Conservation (phyloP, 2,113 vertebrate species). For the Mirza zaza region DNA sequence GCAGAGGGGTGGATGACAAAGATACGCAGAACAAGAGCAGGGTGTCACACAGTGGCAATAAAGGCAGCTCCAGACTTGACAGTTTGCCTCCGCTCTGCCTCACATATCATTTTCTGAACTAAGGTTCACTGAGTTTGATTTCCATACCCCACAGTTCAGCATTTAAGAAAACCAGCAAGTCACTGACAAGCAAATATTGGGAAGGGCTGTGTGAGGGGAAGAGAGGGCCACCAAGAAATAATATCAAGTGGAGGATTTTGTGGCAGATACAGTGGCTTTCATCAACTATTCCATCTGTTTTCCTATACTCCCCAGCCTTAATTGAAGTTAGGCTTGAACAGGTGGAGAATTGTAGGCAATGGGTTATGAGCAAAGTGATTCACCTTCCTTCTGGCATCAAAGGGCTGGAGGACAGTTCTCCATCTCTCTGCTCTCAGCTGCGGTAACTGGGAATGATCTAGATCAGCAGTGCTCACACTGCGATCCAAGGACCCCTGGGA, state of each 20-base stretch:
- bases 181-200: background rate
- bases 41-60: background rate
- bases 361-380: background rate
- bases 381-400: background rate
- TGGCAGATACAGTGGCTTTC: background rate
- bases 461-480: background rate
- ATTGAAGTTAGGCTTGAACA: background rate
- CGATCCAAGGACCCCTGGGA: background rate
- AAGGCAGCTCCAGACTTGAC: background rate
- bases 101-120: background rate
- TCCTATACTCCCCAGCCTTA: background rate
- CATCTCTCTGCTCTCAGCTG: background rate
- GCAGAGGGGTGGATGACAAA: background rate
- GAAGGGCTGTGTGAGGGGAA: background rate
- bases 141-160: background rate
- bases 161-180: background rate
- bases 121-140: background rate
- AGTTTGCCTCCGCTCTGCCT: background rate
- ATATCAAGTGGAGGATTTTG: background rate
- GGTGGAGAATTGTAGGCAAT: background rate
- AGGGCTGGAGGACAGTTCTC: background rate
- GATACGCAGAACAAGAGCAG: background rate
- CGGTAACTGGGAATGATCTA: background rate
- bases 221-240: background rate
- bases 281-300: background rate